Base-by-base conservation (phyloP, 2,797 vertebrate genomes). In the Ataeniobius toweri region DNA sequence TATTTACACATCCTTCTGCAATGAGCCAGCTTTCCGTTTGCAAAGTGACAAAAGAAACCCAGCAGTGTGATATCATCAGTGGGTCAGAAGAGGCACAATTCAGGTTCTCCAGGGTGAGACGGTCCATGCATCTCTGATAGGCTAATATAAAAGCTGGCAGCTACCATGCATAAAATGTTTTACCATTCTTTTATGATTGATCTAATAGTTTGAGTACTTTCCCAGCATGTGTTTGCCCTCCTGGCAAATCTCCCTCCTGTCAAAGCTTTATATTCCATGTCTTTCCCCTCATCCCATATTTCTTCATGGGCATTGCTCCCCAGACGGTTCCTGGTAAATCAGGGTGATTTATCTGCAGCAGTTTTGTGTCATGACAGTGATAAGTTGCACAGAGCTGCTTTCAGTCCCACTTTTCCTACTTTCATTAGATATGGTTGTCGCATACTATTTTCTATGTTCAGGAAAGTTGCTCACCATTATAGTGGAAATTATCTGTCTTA, bases 401-500 rank as follows among this genome's bases (percentile, higher is more conserved):
- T 71, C 69, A 26, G 68, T 61, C 76, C 5, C 69, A 80, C 80
- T 86, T 78, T 80, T 39, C 79, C 73, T 59, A 36, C 74, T 78
- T 74, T 85, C 73, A 75, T 80, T 74, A 76, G 69, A 77, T 85
- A 87, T 51, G 82, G 71, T 81, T 73, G 71, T 88, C 65, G 78
- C 71, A 70, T 71, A 5, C 70, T 80, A 2, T 56, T 84, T 55
- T 80, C 61, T 80, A 1, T 77, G 68, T 83, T 63, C 84, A 98
- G 97, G 96, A 69, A 98, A 97, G 13, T 98, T 91, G 97, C 97
- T 99, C 94, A 98, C 97, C 94, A 97, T 98, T 77, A 97, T 98
- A 84, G 97, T 98, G 86, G 96, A 97, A 84, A 97, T 96, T 31
- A 90, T 97, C 84, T 97, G 97, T 90, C 93, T 96, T 13, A 90